Conservation (phyloP, 64 coral and sea anemone species). For the Cladopsammia gracilis region DNA sequence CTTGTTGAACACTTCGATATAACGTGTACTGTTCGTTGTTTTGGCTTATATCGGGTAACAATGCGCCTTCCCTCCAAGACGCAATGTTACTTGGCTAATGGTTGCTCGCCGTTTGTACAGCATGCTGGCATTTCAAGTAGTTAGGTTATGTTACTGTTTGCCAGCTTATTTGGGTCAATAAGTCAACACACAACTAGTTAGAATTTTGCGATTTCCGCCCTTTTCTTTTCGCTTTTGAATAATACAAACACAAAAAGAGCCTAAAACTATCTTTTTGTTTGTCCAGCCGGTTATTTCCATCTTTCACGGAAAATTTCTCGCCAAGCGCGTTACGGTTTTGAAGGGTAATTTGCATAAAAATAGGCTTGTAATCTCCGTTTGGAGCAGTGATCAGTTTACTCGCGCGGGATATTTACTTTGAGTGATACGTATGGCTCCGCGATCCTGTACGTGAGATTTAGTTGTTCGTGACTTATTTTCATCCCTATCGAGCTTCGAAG, state of each 20-base stretch:
- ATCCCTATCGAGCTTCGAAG: background rate
- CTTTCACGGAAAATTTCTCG: background rate
- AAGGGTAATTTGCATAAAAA: slow-evolving; percentile 47
- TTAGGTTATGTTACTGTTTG: slow-evolving; percentile 54
- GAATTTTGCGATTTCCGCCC: slow-evolving; percentile 51
- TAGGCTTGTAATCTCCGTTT: slow-evolving; percentile 23
- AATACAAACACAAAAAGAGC: background rate
- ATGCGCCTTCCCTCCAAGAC: background rate
- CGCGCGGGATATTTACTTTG: slow-evolving; percentile 52
- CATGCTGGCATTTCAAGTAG: slow-evolving; percentile 61
- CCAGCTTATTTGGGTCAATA: slow-evolving; percentile 52
- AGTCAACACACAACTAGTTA: slow-evolving; percentile 47
- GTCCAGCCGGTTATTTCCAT: background rate
- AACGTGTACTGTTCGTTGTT: slow-evolving; percentile 13
- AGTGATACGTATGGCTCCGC: background rate
- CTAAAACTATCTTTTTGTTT: background rate
- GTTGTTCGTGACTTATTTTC: slow-evolving; percentile 24
- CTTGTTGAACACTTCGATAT: background rate
- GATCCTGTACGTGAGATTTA: slow-evolving; percentile 42
- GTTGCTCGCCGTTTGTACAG: slow-evolving; percentile 34
- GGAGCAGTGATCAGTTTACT: slow-evolving; percentile 32
- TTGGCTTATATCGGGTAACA: slow-evolving; percentile 33
- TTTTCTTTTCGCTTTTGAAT: slow-evolving; percentile 15
- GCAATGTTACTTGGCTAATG: slow-evolving; percentile 20
- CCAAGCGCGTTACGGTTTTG: slow-evolving; percentile 27